Evolutionary conservation across 2,888 invertebrate genomes (phyloP).

Genomic region (Tiliacea citrago): DNA sequence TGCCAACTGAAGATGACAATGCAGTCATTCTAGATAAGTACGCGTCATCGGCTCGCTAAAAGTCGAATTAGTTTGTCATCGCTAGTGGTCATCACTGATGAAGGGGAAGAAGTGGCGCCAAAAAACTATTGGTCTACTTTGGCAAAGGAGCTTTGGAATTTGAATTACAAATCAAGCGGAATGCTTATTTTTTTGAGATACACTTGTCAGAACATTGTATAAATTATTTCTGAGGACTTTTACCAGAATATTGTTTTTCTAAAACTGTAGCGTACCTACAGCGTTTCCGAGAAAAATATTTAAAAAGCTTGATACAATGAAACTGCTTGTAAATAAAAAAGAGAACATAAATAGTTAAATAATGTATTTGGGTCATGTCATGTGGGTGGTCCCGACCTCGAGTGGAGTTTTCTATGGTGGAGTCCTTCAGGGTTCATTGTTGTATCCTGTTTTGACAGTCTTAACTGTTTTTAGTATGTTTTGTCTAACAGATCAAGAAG

Average conservation of each 20-base stretch:
- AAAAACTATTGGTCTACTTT: slow-evolving; percentile 9
- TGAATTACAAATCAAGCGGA: not conserved
- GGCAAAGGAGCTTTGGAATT: slow-evolving; percentile 21
- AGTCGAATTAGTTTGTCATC: slow-evolving; percentile 34
- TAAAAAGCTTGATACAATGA: not conserved
- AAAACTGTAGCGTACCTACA: not conserved
- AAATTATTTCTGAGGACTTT: not conserved
- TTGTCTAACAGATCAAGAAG: not conserved
- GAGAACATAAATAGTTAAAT: too few species aligned
- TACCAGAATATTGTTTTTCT: not conserved
- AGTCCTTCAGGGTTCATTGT: slow-evolving; percentile 8
- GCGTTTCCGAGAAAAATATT: not conserved
- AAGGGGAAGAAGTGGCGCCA: not conserved
- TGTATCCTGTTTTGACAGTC: not conserved
- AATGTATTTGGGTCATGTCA: not conserved
- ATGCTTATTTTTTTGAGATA: not conserved
- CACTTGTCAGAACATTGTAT: not conserved
- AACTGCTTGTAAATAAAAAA: not conserved
- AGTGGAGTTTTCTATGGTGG: not conserved
- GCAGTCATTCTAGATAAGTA: slow-evolving; percentile 1
- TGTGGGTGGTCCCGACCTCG: not conserved
- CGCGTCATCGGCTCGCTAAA: slow-evolving; percentile 29
- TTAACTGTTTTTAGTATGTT: not conserved
- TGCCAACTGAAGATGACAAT: slow-evolving; percentile 30
- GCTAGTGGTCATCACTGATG: slow-evolving; percentile 5